Base-by-base conservation (phyloP, 2,797 vertebrate genomes). In the Mus minutoides region DNA sequence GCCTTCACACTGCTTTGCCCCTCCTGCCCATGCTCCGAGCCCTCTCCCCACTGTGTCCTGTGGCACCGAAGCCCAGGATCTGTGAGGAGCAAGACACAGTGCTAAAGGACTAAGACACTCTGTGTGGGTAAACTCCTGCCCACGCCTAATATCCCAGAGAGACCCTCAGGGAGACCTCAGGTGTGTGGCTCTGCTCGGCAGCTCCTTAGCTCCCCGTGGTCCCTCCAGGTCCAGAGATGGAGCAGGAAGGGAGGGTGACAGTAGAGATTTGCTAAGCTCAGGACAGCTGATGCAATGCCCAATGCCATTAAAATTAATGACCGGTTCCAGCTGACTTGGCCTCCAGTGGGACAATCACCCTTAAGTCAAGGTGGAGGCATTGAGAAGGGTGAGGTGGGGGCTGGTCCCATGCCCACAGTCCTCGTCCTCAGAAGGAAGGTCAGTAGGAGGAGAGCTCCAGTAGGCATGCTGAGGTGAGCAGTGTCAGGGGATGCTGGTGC, bases 251-350 rank as follows among this genome's bases (percentile, higher is more conserved):
- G n/a, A 92, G 24, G 37, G 1, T 14, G 69, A 84, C 26, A 19
- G 67, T 21, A 64, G 83, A 88, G 19, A n/a, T 90, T 19, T 82
- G 84, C 62, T 91, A 43, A 91, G 78, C 54, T 37, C 4, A 0
- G 0, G 12, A 40, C 88, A 16, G 73, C 0, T 91, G 90, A 62
- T 0, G 62, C 73, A 87, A 54, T 21, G 13, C 73, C 82, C 58
- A 40, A 17, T 1, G 19, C 86, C 84, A 67, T 85, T 92, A 89
- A 89, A 94, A 92, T 60, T 60, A 5, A 77, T 93, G 52, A 58
- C 16, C 22, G 12, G 49, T 79, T 92, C 80, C 37, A 29, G 90
- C 12, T 9, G 6, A 13, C 79, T 67, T 34, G 5, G 24, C 56
- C 54, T 60, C 52, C 14, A 6, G 40, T 0, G 6, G 88, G 34